Percentiles rank a stretch among this genome's conserved stretches.
Evolutionary conservation across 2,113 vertebrate genomes (phyloP).

Genomic region (Scomber scombrus): DNA sequence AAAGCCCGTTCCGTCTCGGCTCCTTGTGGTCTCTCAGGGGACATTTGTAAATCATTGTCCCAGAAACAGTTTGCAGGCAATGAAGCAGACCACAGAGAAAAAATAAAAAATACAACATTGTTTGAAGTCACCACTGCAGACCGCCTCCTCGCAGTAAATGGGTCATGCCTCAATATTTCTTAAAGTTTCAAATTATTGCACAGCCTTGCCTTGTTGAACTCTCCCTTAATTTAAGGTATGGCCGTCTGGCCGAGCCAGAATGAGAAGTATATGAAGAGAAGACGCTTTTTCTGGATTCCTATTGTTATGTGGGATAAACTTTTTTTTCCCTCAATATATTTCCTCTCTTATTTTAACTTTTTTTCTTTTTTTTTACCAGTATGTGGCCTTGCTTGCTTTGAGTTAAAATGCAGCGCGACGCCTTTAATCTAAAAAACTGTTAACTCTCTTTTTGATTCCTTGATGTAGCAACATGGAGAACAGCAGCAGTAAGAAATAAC

Average conservation of each 20-base stretch:
- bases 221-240: conserved; percentile 64
- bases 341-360: background rate
- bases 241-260: conserved; percentile 36
- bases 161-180: conserved; percentile 77
- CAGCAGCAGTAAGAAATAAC: background rate
- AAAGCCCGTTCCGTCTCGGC: conserved; percentile 41
- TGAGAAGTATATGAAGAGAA: conserved; percentile 34
- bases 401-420: background rate
- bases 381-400: background rate
- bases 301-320: conserved; percentile 43
- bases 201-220: conserved; percentile 71
- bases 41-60: conserved; percentile 62
- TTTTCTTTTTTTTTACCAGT: background rate
- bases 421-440: conserved; percentile 10
- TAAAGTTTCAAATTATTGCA: conserved; percentile 80
- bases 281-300: conserved; percentile 19
- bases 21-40: conserved; percentile 43
- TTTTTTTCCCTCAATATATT: background rate
- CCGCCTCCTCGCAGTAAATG: conserved; percentile 68
- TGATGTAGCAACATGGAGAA: background rate
- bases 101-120: conserved; percentile 49
- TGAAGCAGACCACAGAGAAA: conserved; percentile 53
- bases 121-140: conserved; percentile 67
- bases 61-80: conserved; percentile 66
- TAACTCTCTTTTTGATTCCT: conserved; percentile 11